Base-by-base conservation (phyloP, 2,888 invertebrate genomes). In the Trilocha varians region DNA sequence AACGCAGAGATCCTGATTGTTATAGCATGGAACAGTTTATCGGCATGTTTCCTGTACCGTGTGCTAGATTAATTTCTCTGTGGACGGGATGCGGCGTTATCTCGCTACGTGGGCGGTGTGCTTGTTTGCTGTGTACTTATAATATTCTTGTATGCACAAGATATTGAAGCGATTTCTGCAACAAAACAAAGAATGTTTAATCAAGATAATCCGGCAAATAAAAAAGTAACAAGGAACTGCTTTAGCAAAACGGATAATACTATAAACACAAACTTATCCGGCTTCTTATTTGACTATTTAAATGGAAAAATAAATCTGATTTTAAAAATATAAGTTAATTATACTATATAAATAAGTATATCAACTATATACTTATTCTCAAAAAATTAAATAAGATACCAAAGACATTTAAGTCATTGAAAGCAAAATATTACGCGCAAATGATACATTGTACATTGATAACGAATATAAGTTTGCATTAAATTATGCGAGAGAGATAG, bases 121-220 rank as follows among this genome's bases (percentile, higher is more conserved):
- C 57, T 58, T 73, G 72, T 76, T 78, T 74, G 72, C 66, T 71
- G 62, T 67, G 62, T 68, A 72, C 79, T 78, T 77, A 65, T 70
- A 76, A 77, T 76, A 71, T 71, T 76, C 79, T 82, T 83, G 78
- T 76, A 57, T 73, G 62, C 62, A 73, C 76, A 78, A 82, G 83
- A 77, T 79, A 78, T 75, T 55, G 62, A 67, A 78, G 75, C 68
- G 70, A 78, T 77, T 71, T 82, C 84, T 84, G 82, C 66, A 85
- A 85, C 79, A 82, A 82, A 67, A 68, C 64, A 67, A 62, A 62
- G 53, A 66, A 57, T 53, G 53, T 51, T 48, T 59, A 58, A 63
- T 59, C 40, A 59, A 52, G 58, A 48, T 49, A 48, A 54, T 44
- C 45, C 55, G 65, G 70, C n/a, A n/a, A n/a, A n/a, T n/a, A 67